A percentile compares a stretch with the other conserved stretches of the same genome.
Evolutionary conservation across 2,797 vertebrate species (phyloP).

Genomic region (Epinephelus malabaricus): DNA sequence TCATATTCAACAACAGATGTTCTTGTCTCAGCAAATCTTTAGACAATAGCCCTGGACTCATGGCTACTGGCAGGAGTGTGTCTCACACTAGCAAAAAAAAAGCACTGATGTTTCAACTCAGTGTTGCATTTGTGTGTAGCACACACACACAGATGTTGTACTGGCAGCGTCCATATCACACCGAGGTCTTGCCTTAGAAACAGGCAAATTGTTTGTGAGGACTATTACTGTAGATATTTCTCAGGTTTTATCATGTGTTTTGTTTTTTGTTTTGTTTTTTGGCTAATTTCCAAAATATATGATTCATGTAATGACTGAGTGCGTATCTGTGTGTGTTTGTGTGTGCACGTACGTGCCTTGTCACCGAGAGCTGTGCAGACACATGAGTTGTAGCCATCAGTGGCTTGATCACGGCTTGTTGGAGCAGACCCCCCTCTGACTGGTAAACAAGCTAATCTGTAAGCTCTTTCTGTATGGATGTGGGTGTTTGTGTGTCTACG

Average conservation of each 20-base stretch:
- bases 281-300: constrained; percentile 42
- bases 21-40: background rate
- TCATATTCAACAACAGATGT: background rate
- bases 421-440: constrained; percentile 78
- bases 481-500: constrained; percentile 16
- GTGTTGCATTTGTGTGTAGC: background rate
- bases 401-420: constrained; percentile 73
- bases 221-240: constrained; percentile 19
- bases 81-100: background rate
- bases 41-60: background rate
- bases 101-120: background rate
- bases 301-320: constrained; percentile 37
- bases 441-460: constrained; percentile 82
- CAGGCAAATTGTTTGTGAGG: constrained; percentile 1
- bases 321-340: constrained; percentile 32
- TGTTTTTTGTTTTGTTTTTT: background rate
- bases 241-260: background rate
- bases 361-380: constrained; percentile 75
- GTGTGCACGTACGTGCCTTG: constrained; percentile 24
- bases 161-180: background rate
- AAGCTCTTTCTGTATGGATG: constrained; percentile 2
- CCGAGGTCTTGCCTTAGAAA: constrained; percentile 11
- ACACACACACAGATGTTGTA: background rate
- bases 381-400: constrained; percentile 82
- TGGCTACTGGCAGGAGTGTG: background rate